Conservation (phyloP, 2,888 invertebrate species). For the Frankliniella intonsa region DNA sequence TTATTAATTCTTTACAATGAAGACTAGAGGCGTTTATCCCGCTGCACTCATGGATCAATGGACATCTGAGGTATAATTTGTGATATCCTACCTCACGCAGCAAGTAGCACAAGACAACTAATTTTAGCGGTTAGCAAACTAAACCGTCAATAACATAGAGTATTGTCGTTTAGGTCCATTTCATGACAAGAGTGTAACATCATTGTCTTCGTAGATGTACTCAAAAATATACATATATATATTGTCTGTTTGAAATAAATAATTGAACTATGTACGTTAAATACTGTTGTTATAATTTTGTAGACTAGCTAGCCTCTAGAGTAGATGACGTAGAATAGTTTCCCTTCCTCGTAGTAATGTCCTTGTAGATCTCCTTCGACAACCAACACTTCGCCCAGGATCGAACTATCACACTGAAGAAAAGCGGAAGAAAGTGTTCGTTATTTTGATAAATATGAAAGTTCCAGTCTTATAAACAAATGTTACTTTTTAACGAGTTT, state of each 20-base stretch:
- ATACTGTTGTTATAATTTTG: constrained; percentile 12
- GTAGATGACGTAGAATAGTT: background rate
- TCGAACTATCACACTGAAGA: no score
- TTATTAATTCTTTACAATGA: background rate
- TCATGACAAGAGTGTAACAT: background rate
- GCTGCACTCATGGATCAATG: background rate
- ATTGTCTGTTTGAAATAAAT: constrained; percentile 21
- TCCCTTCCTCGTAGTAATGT: background rate
- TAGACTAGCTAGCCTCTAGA: constrained; percentile 15
- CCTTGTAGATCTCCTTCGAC: background rate
- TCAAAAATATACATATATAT: background rate
- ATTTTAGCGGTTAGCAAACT: background rate
- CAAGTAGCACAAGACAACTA: background rate
- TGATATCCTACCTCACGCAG: constrained; percentile 2
- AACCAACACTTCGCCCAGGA: background rate
- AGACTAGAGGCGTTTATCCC: constrained; percentile 12
- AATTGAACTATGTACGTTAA: constrained; percentile 17
- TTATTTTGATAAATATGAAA: no score
- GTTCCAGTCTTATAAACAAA: no score
- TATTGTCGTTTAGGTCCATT: background rate
- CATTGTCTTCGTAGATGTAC: constrained; percentile 8
- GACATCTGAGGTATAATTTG: constrained; percentile 11
- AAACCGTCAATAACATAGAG: background rate
- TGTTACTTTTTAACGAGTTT: no score
- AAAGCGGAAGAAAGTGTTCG: no score